A percentile compares a stretch with the other conserved stretches of the same genome.
These are phyloP conservation scores for Threskiornis aethiopicus DNA, from an alignment of 2,797 vertebrate species.

Conservation along the genomic window DNA sequence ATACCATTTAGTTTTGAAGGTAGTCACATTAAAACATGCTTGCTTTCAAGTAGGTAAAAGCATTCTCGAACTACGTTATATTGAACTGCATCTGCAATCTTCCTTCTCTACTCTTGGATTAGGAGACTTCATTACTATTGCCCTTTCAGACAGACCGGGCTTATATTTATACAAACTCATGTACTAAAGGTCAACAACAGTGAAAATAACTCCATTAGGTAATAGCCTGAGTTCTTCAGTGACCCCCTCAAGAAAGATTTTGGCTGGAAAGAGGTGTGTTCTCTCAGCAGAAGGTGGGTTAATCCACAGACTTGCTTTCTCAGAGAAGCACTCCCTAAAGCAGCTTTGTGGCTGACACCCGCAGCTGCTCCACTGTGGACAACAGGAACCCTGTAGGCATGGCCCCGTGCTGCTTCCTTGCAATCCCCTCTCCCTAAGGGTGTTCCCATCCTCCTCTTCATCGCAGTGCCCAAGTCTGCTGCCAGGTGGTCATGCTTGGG, in stretches of 20 bases:
- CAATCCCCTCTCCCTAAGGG: rapidly evolving
- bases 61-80: rapidly evolving
- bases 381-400: rapidly evolving
- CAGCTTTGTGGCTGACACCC: neutral
- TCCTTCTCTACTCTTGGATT: neutral
- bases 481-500: rapidly evolving
- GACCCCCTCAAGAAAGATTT: neutral
- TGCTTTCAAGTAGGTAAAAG: neutral
- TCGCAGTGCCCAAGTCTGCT: rapidly evolving
- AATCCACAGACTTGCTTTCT: neutral
- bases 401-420: rapidly evolving
- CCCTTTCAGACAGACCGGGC: neutral
- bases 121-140: neutral
- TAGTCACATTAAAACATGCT: neutral
- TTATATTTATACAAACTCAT: neutral
- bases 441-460: neutral
- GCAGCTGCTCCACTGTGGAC: neutral
- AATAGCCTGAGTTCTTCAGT: rapidly evolving
- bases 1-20: neutral
- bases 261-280: rapidly evolving
- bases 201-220: neutral
- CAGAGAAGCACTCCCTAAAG: neutral
- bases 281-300: neutral
- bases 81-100: neutral
- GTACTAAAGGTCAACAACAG: neutral